These are phyloP conservation scores for Mesocricetus auratus DNA, from an alignment of 2,113 vertebrate species.

Conservation along the genomic window DNA sequence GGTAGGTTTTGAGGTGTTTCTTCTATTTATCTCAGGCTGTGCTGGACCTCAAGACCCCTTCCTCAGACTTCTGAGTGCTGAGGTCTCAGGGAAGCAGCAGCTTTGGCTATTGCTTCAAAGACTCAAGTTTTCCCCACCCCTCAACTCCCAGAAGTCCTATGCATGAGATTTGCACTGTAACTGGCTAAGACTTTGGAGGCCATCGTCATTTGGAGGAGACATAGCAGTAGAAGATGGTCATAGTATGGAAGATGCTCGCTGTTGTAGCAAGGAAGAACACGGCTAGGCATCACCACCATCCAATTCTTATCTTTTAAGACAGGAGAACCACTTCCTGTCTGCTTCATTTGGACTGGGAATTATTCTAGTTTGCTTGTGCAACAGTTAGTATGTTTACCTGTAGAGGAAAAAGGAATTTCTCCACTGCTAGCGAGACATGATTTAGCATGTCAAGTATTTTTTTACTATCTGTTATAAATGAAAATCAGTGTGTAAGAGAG, in stretches of 20 bases:
- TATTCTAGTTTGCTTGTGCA: not conserved
- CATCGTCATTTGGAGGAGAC: not conserved
- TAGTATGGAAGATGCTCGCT: no score
- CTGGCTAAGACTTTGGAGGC: not conserved
- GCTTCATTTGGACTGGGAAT: not conserved
- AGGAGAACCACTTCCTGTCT: not conserved
- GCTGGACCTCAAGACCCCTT: not conserved
- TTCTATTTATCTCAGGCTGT: not conserved
- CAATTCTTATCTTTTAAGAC: not conserved
- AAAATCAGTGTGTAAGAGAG: not conserved
- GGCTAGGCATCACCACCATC: not conserved
- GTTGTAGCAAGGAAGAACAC: not conserved
- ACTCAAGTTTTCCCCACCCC: not conserved
- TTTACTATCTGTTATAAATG: not conserved
- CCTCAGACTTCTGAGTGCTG: not conserved
- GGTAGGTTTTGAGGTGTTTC: not conserved
- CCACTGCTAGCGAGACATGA: not conserved
- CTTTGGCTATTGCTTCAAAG: slow-evolving; percentile 15
- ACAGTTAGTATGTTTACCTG: not conserved
- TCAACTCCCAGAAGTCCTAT: not conserved
- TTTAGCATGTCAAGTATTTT: not conserved
- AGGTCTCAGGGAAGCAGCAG: not conserved
- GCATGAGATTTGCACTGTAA: not conserved
- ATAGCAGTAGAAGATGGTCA: not conserved
- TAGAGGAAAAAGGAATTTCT: not conserved